Conservation (phyloP, 2,888 invertebrate genomes). For the Autographa pulchrina region DNA sequence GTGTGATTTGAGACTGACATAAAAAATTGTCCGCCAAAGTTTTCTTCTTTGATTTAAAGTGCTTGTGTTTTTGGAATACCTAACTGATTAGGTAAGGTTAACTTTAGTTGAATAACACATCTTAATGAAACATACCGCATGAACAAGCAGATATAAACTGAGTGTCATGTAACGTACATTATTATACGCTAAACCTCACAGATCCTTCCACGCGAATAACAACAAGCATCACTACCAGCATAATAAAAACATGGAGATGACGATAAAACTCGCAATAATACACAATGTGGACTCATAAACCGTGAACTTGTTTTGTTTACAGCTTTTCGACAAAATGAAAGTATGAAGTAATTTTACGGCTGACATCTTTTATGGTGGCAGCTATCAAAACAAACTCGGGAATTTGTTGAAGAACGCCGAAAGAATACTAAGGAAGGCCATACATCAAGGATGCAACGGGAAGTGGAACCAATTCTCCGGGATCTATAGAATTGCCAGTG, state of each 20-base stretch:
- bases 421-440: constrained; percentile 30
- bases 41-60: background rate
- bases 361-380: constrained; percentile 54
- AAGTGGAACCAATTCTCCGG: constrained; percentile 7
- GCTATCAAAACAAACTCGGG: constrained; percentile 48
- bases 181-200: constrained; percentile 41
- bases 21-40: too few relatives aligned
- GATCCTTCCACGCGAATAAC: constrained; percentile 40
- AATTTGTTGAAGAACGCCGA: constrained; percentile 29
- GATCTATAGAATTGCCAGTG: background rate
- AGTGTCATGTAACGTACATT: constrained; percentile 40
- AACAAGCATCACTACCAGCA: constrained; percentile 44
- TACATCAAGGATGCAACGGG: background rate
- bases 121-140: background rate
- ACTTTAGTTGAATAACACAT: background rate
- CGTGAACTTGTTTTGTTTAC: constrained; percentile 62
- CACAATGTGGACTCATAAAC: constrained; percentile 65
- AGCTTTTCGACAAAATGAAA: constrained; percentile 63
- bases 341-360: constrained; percentile 55
- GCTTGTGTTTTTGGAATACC: background rate
- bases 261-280: constrained; percentile 66
- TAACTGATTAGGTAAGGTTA: background rate
- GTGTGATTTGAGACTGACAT: background rate
- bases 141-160: constrained; percentile 25
- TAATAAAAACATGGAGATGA: constrained; percentile 66